A percentile compares a stretch with the other conserved stretches of the same genome.
These are phyloP conservation scores for Caenorhabditis drosophilae DNA, from an alignment of 2,888 invertebrate species.

Conservation along the genomic window DNA sequence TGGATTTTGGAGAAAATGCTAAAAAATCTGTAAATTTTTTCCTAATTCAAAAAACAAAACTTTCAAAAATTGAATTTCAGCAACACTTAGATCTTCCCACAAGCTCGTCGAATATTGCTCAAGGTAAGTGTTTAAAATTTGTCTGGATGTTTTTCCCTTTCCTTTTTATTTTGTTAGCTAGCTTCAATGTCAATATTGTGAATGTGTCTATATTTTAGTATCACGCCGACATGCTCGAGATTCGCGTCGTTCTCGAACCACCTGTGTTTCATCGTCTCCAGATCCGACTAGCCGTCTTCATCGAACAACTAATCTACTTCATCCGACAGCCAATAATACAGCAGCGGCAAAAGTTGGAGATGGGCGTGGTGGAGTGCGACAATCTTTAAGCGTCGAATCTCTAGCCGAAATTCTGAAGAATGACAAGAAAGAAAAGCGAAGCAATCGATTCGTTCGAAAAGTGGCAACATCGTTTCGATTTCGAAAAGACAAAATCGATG, in stretches of 20 bases:
- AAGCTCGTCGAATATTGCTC: not conserved
- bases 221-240: not conserved
- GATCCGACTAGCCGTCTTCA: conserved; percentile 22
- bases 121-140: not conserved
- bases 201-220: not conserved
- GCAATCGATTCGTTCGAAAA: conserved; percentile 40
- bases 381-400: conserved; percentile 38
- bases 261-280: conserved; percentile 9
- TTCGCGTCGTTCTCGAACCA: conserved; percentile 6
- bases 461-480: conserved; percentile 51
- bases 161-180: too few species aligned
- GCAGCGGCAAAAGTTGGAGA: not conserved
- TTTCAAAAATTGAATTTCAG: not conserved
- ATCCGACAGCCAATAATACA: not conserved
- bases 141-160: too few species aligned
- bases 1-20: conserved; percentile 8
- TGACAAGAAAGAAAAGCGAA: not conserved
- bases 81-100: not conserved
- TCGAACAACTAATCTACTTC: conserved; percentile 13
- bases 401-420: conserved; percentile 12
- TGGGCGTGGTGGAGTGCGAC: conserved; percentile 3
- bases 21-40: not conserved
- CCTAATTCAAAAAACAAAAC: not conserved
- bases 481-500: conserved; percentile 28
- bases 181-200: too few species aligned